Conservation (phyloP, 2,888 invertebrate genomes). For the Pogonocherus hispidulus region DNA sequence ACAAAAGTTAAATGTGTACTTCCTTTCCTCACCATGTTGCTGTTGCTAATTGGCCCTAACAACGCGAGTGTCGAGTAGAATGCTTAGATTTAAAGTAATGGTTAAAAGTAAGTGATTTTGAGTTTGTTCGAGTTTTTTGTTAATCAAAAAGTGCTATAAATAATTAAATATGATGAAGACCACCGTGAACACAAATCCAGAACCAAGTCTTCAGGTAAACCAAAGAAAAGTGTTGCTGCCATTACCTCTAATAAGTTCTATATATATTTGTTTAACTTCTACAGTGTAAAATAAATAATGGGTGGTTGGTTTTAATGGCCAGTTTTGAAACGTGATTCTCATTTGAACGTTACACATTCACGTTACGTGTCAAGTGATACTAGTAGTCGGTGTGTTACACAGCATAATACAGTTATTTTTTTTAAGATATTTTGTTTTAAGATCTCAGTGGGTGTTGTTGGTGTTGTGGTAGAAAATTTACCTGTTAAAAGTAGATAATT, state of each 20-base stretch:
- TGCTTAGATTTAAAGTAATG: slow-evolving; percentile 38
- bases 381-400: background rate
- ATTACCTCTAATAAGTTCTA: background rate
- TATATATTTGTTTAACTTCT: slow-evolving; percentile 22
- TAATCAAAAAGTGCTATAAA: background rate
- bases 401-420: too few species aligned
- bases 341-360: background rate
- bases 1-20: slow-evolving; percentile 49
- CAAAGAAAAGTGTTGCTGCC: background rate
- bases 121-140: background rate
- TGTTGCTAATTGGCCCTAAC: slow-evolving; percentile 47
- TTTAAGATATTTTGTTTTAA: background rate
- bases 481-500: too few species aligned
- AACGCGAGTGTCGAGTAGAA: slow-evolving; percentile 39
- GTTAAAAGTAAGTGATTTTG: slow-evolving; percentile 7
- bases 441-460: too few species aligned
- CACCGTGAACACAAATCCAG: background rate
- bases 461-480: too few species aligned
- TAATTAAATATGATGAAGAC: background rate
- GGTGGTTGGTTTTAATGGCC: slow-evolving; percentile 18
- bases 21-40: slow-evolving; percentile 44
- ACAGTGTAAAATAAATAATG: slow-evolving; percentile 10
- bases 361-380: slow-evolving; percentile 10
- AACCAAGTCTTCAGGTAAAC: background rate
- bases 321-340: slow-evolving; percentile 10